phyloP scores from a whole-genome alignment of 1,140 invertebrate genomes.

The Neodiprion virginianus region DNA sequence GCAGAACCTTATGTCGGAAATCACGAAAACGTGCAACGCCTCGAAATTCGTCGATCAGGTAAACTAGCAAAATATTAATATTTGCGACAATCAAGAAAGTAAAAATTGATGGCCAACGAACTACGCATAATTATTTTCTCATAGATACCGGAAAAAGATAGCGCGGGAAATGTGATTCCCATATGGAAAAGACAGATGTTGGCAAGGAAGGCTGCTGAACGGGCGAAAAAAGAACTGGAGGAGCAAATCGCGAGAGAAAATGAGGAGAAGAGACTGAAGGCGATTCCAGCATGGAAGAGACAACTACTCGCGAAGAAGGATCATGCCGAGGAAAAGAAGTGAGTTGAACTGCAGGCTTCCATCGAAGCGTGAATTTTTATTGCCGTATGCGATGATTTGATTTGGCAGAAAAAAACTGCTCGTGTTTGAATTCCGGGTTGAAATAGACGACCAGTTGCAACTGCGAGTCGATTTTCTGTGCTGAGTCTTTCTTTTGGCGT shows the following conservation, averaged over 20 bases:
- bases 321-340: conserved; percentile 77
- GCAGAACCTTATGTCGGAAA: conserved; percentile 81
- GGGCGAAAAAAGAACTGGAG: conserved; percentile 88
- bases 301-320: conserved; percentile 85
- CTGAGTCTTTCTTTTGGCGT: no score
- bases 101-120: background rate
- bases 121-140: conserved; percentile 36
- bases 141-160: conserved; percentile 88
- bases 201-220: conserved; percentile 90
- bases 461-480: no score
- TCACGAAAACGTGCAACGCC: conserved; percentile 82
- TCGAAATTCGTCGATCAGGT: conserved; percentile 91
- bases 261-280: conserved; percentile 82
- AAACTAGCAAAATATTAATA: conserved; percentile 38
- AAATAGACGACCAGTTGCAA: background rate
- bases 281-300: conserved; percentile 92
- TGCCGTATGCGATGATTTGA: background rate
- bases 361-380: background rate
- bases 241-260: conserved; percentile 83
- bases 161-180: conserved; percentile 87
- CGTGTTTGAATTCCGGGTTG: background rate
- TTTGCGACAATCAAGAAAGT: background rate
- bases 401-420: background rate
- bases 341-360: conserved; percentile 31
- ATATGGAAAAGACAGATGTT: conserved; percentile 95